A percentile compares a stretch with the other conserved stretches of the same genome.
Conservation (phyloP, 23 tunicate species). For the Trididemnum nubilum region DNA sequence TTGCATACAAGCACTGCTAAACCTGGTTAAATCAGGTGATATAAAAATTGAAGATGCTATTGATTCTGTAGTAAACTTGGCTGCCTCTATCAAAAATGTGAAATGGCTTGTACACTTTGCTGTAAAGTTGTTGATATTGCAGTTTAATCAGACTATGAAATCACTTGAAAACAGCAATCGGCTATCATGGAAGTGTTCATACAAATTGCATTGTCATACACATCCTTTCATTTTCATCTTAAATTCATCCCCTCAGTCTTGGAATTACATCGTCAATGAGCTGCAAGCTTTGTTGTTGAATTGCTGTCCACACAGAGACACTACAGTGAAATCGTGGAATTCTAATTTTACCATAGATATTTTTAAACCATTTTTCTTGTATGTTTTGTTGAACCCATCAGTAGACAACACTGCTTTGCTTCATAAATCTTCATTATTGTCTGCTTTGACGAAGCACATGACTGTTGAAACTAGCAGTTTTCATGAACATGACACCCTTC, state of each 20-base stretch:
- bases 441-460: neutral
- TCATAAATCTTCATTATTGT: conserved; percentile 10
- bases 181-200: neutral
- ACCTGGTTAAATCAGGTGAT: neutral
- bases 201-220: conserved; percentile 36
- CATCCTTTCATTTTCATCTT: conserved; percentile 79
- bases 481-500: neutral
- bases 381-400: conserved; percentile 39
- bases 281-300: conserved; percentile 14
- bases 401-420: neutral
- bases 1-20: conserved; percentile 22
- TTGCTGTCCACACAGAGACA: neutral
- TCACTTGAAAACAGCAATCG: neutral
- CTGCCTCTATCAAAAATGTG: neutral
- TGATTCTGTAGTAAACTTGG: conserved; percentile 12
- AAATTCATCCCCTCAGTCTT: conserved; percentile 33
- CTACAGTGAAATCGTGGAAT: neutral
- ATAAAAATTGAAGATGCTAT: conserved; percentile 13
- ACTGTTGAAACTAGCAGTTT: too few species aligned
- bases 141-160: neutral
- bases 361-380: conserved; percentile 47
- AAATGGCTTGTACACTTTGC: conserved; percentile 28
- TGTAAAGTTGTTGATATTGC: conserved; percentile 8
- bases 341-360: too few species aligned
- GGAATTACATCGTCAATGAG: conserved; percentile 22